phyloP scores from a whole-genome alignment of 2,797 vertebrate species.

The Neostethus bicornis region DNA sequence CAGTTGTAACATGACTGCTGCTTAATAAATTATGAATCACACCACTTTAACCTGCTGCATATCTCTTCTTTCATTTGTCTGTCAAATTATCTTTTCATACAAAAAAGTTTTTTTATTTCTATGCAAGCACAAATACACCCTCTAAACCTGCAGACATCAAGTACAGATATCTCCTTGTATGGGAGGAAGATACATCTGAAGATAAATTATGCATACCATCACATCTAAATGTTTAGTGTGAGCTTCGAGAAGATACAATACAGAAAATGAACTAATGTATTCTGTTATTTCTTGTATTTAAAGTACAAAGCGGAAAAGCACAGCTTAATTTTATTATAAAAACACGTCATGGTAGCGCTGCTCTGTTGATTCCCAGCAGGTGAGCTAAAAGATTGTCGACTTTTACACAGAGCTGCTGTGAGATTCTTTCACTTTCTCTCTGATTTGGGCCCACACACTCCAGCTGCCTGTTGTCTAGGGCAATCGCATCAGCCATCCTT shows the following conservation, averaged over 20 bases:
- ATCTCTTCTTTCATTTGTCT: constrained; percentile 69
- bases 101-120: not conserved
- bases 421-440: constrained; percentile 60
- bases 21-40: constrained; percentile 75
- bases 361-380: constrained; percentile 40
- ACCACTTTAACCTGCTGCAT: constrained; percentile 60
- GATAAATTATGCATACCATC: constrained; percentile 7
- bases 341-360: constrained; percentile 22
- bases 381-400: constrained; percentile 51
- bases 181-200: constrained; percentile 3
- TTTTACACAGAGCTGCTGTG: constrained; percentile 50
- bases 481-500: constrained; percentile 67
- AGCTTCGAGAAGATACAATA: not conserved
- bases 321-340: not conserved
- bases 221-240: constrained; percentile 8
- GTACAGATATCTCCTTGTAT: constrained; percentile 5
- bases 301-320: not conserved
- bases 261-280: constrained; percentile 11
- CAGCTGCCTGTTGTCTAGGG: constrained; percentile 72
- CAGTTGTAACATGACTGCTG: constrained; percentile 68
- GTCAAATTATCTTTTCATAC: constrained; percentile 24
- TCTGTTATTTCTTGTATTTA: constrained; percentile 6
- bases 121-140: constrained; percentile 20
- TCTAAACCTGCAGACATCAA: constrained; percentile 1
- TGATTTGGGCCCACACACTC: constrained; percentile 66